phyloP scores from a whole-genome alignment of 2,888 invertebrate species.

The Pheosia gnoma region DNA sequence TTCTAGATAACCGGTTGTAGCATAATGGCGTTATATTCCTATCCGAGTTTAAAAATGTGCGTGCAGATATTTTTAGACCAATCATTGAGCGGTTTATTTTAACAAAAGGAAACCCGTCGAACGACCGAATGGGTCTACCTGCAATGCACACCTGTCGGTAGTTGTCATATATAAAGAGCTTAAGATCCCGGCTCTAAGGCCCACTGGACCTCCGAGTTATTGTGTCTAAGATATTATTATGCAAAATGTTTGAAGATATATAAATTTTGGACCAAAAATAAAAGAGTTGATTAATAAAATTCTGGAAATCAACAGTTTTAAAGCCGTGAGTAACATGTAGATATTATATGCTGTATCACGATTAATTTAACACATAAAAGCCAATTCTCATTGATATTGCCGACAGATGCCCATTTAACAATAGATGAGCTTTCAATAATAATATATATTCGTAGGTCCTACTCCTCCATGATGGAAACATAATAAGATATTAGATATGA shows the following conservation, averaged over 20 bases:
- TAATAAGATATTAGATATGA: too few relatives aligned
- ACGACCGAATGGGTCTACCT: slow-evolving; percentile 64
- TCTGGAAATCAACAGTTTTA: background rate
- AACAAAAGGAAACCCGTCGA: slow-evolving; percentile 53
- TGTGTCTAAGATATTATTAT: slow-evolving; percentile 3
- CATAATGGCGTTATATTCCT: background rate
- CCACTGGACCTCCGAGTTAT: slow-evolving; percentile 5
- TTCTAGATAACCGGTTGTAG: background rate
- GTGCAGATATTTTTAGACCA: slow-evolving; percentile 33
- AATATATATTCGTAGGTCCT: slow-evolving; percentile 26
- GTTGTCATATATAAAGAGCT: slow-evolving; percentile 47
- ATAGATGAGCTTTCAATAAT: slow-evolving; percentile 54
- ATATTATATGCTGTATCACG: slow-evolving; percentile 42
- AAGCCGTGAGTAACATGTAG: slow-evolving; percentile 12
- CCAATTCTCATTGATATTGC: slow-evolving; percentile 50
- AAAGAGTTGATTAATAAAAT: background rate
- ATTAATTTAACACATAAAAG: slow-evolving; percentile 44
- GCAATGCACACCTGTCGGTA: slow-evolving; percentile 76
- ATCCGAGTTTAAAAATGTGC: slow-evolving; percentile 11
- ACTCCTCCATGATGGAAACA: slow-evolving; percentile 23
- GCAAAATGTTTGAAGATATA: slow-evolving; percentile 1
- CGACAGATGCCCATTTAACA: slow-evolving; percentile 65
- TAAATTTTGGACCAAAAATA: background rate
- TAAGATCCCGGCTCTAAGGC: slow-evolving; percentile 25
- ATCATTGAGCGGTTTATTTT: slow-evolving; percentile 48